Evolutionary conservation across 1,140 invertebrate species (phyloP).

Genomic region (Nasonia longicornis): DNA sequence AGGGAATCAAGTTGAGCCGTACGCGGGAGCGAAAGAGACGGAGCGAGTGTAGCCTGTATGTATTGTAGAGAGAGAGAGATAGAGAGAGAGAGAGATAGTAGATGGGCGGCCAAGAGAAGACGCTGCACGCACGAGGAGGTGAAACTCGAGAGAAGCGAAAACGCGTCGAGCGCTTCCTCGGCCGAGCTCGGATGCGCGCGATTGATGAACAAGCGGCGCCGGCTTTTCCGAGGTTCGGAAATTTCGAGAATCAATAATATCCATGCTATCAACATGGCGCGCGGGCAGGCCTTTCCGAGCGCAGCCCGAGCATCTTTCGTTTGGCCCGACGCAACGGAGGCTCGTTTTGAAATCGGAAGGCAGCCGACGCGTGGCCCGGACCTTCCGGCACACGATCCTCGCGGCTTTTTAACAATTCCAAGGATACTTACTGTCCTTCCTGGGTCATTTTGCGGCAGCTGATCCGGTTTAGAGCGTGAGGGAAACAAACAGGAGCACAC

Average conservation of each 20-base stretch:
- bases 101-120: too few species aligned
- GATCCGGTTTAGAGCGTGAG: constrained; percentile 47
- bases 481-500: constrained; percentile 42
- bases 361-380: neutral
- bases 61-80: too few species aligned
- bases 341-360: too few species aligned
- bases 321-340: too few species aligned
- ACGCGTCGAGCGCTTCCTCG: too few species aligned
- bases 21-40: too few species aligned
- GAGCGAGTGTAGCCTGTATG: too few species aligned
- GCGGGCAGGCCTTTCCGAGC: constrained; percentile 47
- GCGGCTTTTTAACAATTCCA: neutral
- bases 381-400: neutral
- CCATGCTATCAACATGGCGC: constrained; percentile 63
- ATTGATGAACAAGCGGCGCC: neutral
- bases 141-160: neutral
- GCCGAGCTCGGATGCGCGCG: constrained; percentile 31
- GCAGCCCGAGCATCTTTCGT: constrained; percentile 2
- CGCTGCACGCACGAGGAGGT: neutral
- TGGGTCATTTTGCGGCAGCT: constrained; percentile 62
- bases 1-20: neutral
- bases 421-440: constrained; percentile 65
- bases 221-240: constrained; percentile 53
- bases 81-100: too few species aligned
- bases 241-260: constrained; percentile 67